These are phyloP conservation scores for Hymenopus coronatus DNA, from an alignment of 2,888 invertebrate genomes.

Conservation along the genomic window DNA sequence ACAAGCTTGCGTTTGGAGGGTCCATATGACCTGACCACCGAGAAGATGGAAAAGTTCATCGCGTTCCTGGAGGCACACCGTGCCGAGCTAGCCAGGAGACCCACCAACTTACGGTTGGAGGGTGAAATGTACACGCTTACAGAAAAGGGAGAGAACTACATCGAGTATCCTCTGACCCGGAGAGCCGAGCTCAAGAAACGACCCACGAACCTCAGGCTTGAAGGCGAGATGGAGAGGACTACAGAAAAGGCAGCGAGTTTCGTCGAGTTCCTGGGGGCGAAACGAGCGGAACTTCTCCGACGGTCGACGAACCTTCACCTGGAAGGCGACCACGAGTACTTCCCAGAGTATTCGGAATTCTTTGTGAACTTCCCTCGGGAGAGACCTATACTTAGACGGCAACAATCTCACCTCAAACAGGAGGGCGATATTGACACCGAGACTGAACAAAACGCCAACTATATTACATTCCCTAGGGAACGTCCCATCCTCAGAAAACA, in stretches of 20 bases:
- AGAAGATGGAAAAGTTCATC: slow-evolving; percentile 50
- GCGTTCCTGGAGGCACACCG: slow-evolving; percentile 41
- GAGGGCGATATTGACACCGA: slow-evolving; percentile 16
- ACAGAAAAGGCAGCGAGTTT: slow-evolving; percentile 50
- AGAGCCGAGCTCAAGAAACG: slow-evolving; percentile 47
- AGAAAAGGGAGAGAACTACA: slow-evolving; percentile 51
- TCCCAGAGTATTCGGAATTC: slow-evolving; percentile 49
- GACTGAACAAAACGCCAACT: slow-evolving; percentile 41
- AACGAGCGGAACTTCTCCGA: slow-evolving; percentile 45
- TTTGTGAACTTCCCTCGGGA: slow-evolving; percentile 52
- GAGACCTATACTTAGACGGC: slow-evolving; percentile 47
- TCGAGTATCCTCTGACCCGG: slow-evolving; percentile 44
- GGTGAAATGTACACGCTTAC: slow-evolving; percentile 51
- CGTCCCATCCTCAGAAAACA: slow-evolving; percentile 48
- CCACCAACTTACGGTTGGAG: slow-evolving; percentile 46
- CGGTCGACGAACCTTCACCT: slow-evolving; percentile 10
- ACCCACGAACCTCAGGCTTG: slow-evolving; percentile 50
- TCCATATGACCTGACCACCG: slow-evolving; percentile 50
- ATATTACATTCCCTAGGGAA: slow-evolving; percentile 51
- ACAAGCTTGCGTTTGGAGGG: slow-evolving; percentile 50
- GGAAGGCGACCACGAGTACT: slow-evolving; percentile 17
- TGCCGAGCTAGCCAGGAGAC: not conserved
- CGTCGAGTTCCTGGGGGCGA: slow-evolving; percentile 47
- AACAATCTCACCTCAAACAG: slow-evolving; percentile 38
- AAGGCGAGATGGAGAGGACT: slow-evolving; percentile 47